Evolutionary conservation across 2,113 vertebrate species (phyloP).

Genomic region (Uropsilus gracilis): DNA sequence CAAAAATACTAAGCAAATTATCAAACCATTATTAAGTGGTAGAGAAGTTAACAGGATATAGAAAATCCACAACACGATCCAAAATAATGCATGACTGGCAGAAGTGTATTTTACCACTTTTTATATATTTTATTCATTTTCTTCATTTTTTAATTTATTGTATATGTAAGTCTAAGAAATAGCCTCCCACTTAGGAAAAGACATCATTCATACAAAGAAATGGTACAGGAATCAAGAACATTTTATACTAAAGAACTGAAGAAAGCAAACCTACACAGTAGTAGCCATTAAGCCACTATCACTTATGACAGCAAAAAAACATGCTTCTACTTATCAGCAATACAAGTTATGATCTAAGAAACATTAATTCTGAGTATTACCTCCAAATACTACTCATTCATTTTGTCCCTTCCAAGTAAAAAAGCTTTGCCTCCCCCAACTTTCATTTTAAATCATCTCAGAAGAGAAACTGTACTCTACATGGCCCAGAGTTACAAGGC

Average conservation of each 20-base stretch:
- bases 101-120: neutral
- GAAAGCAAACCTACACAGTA: neutral
- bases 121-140: neutral
- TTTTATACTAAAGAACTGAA: constrained; percentile 35
- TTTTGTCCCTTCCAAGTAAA: neutral
- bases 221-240: neutral
- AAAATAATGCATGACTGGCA: neutral
- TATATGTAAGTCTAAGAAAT: constrained; percentile 15
- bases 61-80: neutral
- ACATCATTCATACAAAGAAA: neutral
- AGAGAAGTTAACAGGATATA: neutral
- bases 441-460: neutral
- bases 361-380: neutral
- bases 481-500: neutral
- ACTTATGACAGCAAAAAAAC: neutral
- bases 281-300: neutral
- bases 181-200: neutral
- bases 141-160: neutral
- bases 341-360: neutral
- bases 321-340: neutral
- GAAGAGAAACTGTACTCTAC: neutral
- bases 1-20: neutral
- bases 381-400: neutral
- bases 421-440: neutral
- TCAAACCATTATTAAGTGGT: neutral